These are phyloP conservation scores for Sorex fumeus DNA, from an alignment of 2,113 vertebrate species.

Conservation along the genomic window DNA sequence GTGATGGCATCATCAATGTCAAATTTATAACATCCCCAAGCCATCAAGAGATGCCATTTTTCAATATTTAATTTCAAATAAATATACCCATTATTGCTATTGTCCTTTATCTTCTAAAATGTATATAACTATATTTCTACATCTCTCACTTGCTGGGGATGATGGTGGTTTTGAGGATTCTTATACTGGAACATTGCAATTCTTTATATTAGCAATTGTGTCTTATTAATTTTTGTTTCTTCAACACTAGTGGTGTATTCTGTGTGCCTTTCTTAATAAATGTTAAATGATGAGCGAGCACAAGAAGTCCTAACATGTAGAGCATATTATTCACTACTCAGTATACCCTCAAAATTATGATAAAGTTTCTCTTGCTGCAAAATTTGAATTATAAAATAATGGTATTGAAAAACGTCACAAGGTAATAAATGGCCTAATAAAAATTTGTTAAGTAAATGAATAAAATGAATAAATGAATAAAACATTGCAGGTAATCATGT, in stretches of 20 bases:
- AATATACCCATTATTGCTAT: not conserved
- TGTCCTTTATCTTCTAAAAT: constrained; percentile 30
- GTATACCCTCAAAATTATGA: not conserved
- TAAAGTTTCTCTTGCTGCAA: constrained; percentile 5
- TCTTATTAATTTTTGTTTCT: constrained; percentile 22
- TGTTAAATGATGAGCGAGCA: constrained; percentile 13
- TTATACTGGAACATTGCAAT: constrained; percentile 18
- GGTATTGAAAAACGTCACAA: not conserved
- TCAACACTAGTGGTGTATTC: not conserved
- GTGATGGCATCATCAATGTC: accelerated
- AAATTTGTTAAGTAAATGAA: not conserved
- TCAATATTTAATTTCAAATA: not conserved
- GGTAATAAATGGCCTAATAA: not conserved
- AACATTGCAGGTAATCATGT: not conserved
- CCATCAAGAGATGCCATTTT: not conserved
- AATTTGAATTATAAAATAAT: constrained; percentile 46
- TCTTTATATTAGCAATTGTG: not conserved
- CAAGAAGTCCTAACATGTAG: not conserved
- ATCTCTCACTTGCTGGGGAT: not conserved
- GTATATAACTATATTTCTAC: not conserved
- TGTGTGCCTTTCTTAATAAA: not conserved
- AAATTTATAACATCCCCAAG: not conserved
- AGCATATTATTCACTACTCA: not conserved
- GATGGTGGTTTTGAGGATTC: not conserved
- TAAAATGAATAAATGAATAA: constrained; percentile 17